These are phyloP conservation scores for Cossypha heuglini DNA, from an alignment of 2,797 vertebrate genomes.

Conservation along the genomic window DNA sequence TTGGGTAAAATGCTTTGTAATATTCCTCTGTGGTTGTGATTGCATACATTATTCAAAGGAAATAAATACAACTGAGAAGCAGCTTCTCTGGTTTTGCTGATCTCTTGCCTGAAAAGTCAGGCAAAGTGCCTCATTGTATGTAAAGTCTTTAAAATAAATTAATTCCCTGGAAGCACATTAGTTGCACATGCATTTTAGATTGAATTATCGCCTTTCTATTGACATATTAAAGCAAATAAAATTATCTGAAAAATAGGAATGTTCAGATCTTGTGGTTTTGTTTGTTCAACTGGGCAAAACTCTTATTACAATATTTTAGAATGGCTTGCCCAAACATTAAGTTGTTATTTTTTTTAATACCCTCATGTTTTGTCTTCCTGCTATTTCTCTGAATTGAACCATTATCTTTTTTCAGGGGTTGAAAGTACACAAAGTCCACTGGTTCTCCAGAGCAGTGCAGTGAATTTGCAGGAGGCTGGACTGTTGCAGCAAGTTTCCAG, in stretches of 20 bases:
- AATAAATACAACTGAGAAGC: not conserved
- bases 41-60: not conserved
- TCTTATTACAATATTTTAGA: constrained; percentile 31
- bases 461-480: not conserved
- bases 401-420: not conserved
- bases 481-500: not conserved
- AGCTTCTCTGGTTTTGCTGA: not conserved
- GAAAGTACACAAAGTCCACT: not conserved
- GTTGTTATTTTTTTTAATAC: constrained; percentile 18
- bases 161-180: not conserved
- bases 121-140: not conserved
- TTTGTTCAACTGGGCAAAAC: constrained; percentile 31
- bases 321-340: not conserved
- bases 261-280: not conserved
- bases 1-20: not conserved
- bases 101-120: not conserved
- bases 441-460: not conserved
- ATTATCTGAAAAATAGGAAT: constrained; percentile 11
- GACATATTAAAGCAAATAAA: constrained; percentile 11
- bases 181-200: not conserved
- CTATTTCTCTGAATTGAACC: constrained; percentile 13
- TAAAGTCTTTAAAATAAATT: not conserved
- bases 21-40: not conserved
- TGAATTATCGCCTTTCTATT: not conserved
- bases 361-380: not conserved